A percentile compares a stretch with the other conserved stretches of the same genome.
Evolutionary conservation across 2,113 vertebrate species (phyloP).

Genomic region (Meles meles): DNA sequence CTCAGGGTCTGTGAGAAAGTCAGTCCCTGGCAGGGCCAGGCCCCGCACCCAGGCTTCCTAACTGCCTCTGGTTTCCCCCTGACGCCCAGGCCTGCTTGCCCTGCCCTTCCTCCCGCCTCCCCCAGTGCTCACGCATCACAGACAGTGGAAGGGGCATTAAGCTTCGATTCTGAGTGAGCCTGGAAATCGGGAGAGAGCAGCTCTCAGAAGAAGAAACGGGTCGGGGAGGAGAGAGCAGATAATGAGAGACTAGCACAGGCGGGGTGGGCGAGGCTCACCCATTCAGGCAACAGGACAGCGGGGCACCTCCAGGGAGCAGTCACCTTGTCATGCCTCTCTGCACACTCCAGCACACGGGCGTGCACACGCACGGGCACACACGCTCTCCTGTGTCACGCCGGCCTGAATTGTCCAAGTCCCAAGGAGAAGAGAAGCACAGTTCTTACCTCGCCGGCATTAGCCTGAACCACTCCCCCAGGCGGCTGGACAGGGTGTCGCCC

Average conservation of each 20-base stretch:
- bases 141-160: neutral
- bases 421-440: neutral
- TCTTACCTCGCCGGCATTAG: neutral
- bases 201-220: neutral
- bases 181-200: neutral
- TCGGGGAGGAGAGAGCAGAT: neutral
- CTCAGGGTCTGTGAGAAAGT: neutral
- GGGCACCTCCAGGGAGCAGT: neutral
- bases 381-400: neutral
- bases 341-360: too few species aligned
- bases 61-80: neutral
- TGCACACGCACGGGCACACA: rapidly evolving
- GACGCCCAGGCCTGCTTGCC: neutral
- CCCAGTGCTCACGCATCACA: neutral
- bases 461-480: rapidly evolving
- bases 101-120: neutral
- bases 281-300: neutral
- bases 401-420: neutral
- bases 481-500: neutral
- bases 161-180: neutral
- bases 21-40: neutral
- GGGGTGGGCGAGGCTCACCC: neutral
- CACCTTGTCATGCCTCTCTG: neutral
- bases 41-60: neutral
- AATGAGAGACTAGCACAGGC: neutral